These are phyloP conservation scores for Drosophila nr. perissopoda DNA, from an alignment of 2,888 invertebrate genomes.

Conservation along the genomic window DNA sequence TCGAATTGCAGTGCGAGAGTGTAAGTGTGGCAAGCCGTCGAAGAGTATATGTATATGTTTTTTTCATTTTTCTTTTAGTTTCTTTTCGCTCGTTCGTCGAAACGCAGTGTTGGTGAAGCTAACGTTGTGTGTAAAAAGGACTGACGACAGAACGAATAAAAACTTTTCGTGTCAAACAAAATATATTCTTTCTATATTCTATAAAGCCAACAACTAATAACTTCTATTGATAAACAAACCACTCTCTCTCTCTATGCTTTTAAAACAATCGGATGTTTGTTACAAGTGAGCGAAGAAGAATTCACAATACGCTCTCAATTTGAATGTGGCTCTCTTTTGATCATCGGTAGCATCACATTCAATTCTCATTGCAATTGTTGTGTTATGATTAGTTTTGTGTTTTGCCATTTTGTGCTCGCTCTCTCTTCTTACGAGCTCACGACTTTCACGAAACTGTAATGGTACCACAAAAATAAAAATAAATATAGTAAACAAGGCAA, in stretches of 20 bases:
- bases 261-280: constrained; percentile 11
- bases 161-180: not conserved
- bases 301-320: constrained; percentile 18
- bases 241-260: not conserved
- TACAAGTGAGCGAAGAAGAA: constrained; percentile 21
- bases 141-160: constrained; percentile 16
- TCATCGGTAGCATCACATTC: constrained; percentile 35
- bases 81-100: constrained; percentile 65
- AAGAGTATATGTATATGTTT: constrained; percentile 59
- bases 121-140: constrained; percentile 33
- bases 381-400: constrained; percentile 58
- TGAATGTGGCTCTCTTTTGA: constrained; percentile 31
- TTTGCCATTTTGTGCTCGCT: constrained; percentile 52
- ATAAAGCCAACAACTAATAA: not conserved
- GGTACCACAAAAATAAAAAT: constrained; percentile 52
- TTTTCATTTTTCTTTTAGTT: constrained; percentile 76
- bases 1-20: constrained; percentile 58
- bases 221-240: not conserved
- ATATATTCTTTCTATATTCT: constrained; percentile 3
- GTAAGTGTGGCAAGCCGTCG: constrained; percentile 58
- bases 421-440: constrained; percentile 51
- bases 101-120: constrained; percentile 68
- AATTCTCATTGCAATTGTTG: constrained; percentile 49
- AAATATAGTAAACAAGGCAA: constrained; percentile 64
- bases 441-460: constrained; percentile 72